Percentiles rank a stretch among this genome's conserved stretches.
These are phyloP conservation scores for Marmota monax DNA, from an alignment of 2,113 vertebrate species.

Conservation along the genomic window DNA sequence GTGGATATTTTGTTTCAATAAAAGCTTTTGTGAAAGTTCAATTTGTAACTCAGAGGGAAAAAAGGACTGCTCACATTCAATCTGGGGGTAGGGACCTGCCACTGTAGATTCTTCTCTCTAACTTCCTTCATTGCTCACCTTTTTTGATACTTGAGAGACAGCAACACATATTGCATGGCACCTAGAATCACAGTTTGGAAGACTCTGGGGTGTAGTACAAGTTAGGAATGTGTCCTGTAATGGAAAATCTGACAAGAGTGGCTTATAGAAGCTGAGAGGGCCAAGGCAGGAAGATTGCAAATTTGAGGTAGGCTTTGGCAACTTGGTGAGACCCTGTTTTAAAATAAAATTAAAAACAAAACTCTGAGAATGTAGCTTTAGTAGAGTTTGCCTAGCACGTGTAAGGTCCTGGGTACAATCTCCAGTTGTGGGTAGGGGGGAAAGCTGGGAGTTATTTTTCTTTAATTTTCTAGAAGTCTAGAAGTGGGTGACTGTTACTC, in stretches of 20 bases:
- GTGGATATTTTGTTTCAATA: conserved; percentile 59
- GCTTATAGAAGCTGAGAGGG: conserved; percentile 19
- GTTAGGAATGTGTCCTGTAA: background rate
- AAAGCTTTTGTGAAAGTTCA: conserved; percentile 64
- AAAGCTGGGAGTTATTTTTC: background rate
- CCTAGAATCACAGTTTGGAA: background rate
- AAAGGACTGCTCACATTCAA: conserved; percentile 6
- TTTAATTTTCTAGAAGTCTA: background rate
- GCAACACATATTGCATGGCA: background rate
- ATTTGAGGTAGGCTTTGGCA: too few relatives aligned
- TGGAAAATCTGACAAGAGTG: conserved; percentile 13
- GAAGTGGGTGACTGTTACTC: background rate
- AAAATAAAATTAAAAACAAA: too few relatives aligned
- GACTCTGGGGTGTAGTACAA: background rate
- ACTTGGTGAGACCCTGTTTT: too few relatives aligned
- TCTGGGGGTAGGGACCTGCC: background rate
- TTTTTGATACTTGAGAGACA: background rate
- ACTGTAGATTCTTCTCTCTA: conserved; percentile 10
- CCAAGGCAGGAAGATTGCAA: too few relatives aligned
- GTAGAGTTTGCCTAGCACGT: too few relatives aligned
- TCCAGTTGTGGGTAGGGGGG: too few relatives aligned
- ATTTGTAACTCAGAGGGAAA: conserved; percentile 24
- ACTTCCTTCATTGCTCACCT: background rate
- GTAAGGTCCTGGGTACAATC: too few relatives aligned
- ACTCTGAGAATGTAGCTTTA: too few relatives aligned